Evolutionary conservation across 2,797 vertebrate genomes (phyloP), one percentile per base, ranked within the genome.

Genomic region (Peromyscus nudipes): DNA sequence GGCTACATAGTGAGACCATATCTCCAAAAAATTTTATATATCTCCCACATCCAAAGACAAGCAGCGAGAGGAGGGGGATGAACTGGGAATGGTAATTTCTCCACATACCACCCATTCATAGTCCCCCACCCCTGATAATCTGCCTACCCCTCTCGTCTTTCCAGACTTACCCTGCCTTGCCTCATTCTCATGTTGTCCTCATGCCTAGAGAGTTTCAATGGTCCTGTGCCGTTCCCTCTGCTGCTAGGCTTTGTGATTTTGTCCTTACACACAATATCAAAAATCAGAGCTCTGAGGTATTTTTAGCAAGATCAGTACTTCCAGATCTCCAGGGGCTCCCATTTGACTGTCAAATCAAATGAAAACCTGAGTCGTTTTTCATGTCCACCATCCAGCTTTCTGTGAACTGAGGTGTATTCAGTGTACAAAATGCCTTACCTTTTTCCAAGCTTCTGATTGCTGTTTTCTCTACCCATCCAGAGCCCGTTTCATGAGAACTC

Each of bases 381-480:
- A 86, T 83, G 46, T 86, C 62, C 27, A 83, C 75, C 34, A 23
- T 76, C 19, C 92, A 96, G n/a, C 69, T n/a, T 57, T 96, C 62
- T 82, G 29, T 71, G 85, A 94, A 31, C n/a, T 67, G 82, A 89
- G 2, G 0, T 89, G 85, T 96, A 23, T 16, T 60, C 49, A 75
- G 43, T 80, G n/a, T 87, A 88, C 21, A 76, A 93, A 87, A 95
- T 96, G 84, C 16, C 40, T 76, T 85, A n/a, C 82, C 37, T 83
- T 94, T 95, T 90, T 40, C 83, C 95, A 83, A 95, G 79, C 82
- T 94, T 96, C 83, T 89, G 65, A 75, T 95, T 91, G 85, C 31
- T 13, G 43, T 93, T 96, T 96, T 96, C 52, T 96, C 55, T 86
- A 67, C 55, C 89, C n/a, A 89, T 89, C 83, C 29, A 85, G 80